Conservation (phyloP, 2,888 invertebrate species). For the Iphiclides podalirius region DNA sequence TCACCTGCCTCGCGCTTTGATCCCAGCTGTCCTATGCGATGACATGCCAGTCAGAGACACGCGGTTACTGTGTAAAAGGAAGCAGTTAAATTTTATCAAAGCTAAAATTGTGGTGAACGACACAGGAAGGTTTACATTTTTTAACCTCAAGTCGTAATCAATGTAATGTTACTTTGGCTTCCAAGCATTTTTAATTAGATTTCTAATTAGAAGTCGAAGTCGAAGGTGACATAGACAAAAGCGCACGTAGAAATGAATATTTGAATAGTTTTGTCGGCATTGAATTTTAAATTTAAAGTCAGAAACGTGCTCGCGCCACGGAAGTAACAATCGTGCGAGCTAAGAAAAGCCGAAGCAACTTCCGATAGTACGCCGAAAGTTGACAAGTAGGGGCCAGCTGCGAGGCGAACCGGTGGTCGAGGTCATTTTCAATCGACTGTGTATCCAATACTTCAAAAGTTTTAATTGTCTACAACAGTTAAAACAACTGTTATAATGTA, state of each 20-base stretch:
- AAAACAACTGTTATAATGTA: too few relatives aligned
- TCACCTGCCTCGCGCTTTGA: conserved; percentile 32
- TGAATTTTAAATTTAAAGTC: conserved; percentile 2
- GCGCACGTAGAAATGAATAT: neutral
- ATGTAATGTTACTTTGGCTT: neutral
- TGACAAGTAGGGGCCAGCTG: conserved; percentile 3
- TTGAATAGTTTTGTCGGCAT: conserved; percentile 3
- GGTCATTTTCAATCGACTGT: neutral
- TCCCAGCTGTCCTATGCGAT: neutral
- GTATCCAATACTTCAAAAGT: neutral
- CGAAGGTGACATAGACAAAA: conserved; percentile 11
- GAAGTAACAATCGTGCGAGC: conserved; percentile 7
- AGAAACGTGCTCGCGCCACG: neutral
- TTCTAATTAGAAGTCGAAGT: neutral
- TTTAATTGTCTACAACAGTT: too few relatives aligned
- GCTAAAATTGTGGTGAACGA: too few relatives aligned
- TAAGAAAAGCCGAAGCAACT: conserved; percentile 6
- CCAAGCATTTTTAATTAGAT: neutral
- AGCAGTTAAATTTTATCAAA: neutral
- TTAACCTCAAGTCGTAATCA: too few relatives aligned
- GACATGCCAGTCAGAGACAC: neutral
- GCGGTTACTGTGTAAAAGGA: conserved; percentile 32
- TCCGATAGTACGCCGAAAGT: conserved; percentile 19
- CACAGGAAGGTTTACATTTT: too few relatives aligned
- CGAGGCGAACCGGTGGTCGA: conserved; percentile 11